Base-by-base conservation (phyloP, 2,113 vertebrate genomes). In the Anoura caudifer region DNA sequence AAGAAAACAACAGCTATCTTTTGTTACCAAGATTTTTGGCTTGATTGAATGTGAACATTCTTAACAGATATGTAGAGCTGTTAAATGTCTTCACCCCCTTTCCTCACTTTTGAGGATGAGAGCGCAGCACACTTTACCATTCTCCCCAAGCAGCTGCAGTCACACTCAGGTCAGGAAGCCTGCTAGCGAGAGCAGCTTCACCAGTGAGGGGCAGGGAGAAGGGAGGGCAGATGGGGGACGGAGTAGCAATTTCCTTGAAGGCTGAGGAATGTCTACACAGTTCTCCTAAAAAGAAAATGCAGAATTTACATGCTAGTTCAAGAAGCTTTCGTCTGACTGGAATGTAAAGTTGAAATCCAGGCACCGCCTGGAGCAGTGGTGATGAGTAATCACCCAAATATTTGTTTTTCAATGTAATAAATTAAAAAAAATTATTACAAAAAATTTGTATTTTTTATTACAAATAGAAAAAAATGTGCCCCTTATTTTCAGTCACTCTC, bases 401-500 rank as follows among this genome's bases (percentile, higher is more conserved):
- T 73, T 96, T 65, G n/a, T 76, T 84, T 79, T 84, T 88, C 28
- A 76, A 1, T 47, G 14, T 56, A 56, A 22, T 56, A 56, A 56
- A 56, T 56, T 56, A 2, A 20, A 56, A 56, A 56, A 56, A 22
- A 3, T 7, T 56, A 56, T 22, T 15, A 56, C 7, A 20, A 56
- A 56, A 56, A 17, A 56, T 56, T 56, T 56, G 20, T 56, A 56
- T 56, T 56, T 56, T 56, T 56, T 56, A 56, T 56, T 56, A 56
- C 54, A 56, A 20, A 56, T 22, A 56, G 22, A 56, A 54, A 56
- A 56, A 54, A 56, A 56, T 7, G 22, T 56, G 54, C 65, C 17
- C 65, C 22, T 82, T 88, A 47, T 72, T 86, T 94, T 81, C 17
- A 94, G 67, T 28, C 14, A 41, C 84, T 87, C 73, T 47, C 11